phyloP scores from a whole-genome alignment of 2,888 invertebrate genomes.

The Euclidia mi region DNA sequence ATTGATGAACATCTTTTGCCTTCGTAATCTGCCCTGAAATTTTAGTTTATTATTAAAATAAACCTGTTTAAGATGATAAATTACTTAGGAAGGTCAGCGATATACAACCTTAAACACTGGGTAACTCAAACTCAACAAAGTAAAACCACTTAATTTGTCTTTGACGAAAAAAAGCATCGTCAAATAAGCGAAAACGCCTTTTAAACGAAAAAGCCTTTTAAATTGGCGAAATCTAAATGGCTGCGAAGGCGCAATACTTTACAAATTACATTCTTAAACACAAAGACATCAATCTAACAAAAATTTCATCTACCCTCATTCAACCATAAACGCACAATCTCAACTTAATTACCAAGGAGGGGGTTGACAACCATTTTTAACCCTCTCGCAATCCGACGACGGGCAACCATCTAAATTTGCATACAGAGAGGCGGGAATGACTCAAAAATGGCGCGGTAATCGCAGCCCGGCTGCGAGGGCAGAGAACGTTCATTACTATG shows the following conservation, averaged over 20 bases:
- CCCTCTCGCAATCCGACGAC: slow-evolving; percentile 48
- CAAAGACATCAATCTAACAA: slow-evolving; percentile 55
- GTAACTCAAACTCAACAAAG: too few species aligned
- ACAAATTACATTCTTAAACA: slow-evolving; percentile 32
- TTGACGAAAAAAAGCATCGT: slow-evolving; percentile 4
- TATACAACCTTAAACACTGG: too few species aligned
- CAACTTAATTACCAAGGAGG: slow-evolving; percentile 55
- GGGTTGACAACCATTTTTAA: slow-evolving; percentile 55
- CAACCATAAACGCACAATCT: slow-evolving; percentile 49
- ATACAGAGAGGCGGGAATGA: slow-evolving; percentile 72
- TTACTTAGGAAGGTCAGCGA: too few species aligned
- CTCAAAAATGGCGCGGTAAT: slow-evolving; percentile 74
- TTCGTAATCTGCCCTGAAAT: too few species aligned
- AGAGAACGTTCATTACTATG: slow-evolving; percentile 2
- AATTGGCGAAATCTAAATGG: slow-evolving; percentile 12
- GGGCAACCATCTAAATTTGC: slow-evolving; percentile 68
- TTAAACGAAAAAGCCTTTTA: slow-evolving; percentile 14
- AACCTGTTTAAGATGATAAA: too few species aligned
- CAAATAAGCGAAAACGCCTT: slow-evolving; percentile 4
- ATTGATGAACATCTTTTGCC: too few species aligned
- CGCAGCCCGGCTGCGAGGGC: slow-evolving; percentile 55
- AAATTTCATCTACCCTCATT: slow-evolving; percentile 45
- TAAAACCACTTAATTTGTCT: slow-evolving; percentile 10
- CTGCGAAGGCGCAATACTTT: slow-evolving; percentile 16
- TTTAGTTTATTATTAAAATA: too few species aligned